Percentiles rank a stretch among this genome's conserved stretches.
Evolutionary conservation across 2,888 invertebrate genomes (phyloP).

Genomic region (Torymus texanus): DNA sequence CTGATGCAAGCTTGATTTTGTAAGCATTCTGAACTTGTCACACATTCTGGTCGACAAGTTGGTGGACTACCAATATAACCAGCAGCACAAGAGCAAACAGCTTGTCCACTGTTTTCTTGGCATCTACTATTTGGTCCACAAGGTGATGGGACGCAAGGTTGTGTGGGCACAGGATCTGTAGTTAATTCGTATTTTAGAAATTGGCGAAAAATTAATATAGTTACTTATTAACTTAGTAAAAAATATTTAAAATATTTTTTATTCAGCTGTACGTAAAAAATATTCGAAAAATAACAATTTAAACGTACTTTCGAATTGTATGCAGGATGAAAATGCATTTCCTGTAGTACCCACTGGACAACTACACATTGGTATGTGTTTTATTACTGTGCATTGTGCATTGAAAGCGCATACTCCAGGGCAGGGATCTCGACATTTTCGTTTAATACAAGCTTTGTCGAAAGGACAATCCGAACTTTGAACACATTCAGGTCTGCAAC

Average conservation of each 20-base stretch:
- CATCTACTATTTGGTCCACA: conserved; percentile 76
- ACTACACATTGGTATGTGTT: conserved; percentile 81
- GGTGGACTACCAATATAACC: conserved; percentile 85
- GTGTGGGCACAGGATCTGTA: conserved; percentile 39
- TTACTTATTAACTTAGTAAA: conserved; percentile 71
- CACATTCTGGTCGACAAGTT: conserved; percentile 78
- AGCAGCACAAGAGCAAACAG: conserved; percentile 78
- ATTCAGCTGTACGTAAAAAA: not conserved
- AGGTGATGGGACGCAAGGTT: conserved; percentile 74
- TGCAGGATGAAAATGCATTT: conserved; percentile 78
- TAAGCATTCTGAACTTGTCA: conserved; percentile 77
- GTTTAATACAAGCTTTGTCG: conserved; percentile 78
- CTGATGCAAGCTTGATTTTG: conserved; percentile 77
- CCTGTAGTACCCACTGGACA: conserved; percentile 80
- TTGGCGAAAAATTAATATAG: conserved; percentile 55
- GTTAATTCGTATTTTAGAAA: not conserved
- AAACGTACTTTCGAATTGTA: conserved; percentile 68
- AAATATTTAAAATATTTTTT: not conserved
- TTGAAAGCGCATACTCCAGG: conserved; percentile 78
- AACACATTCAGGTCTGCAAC: conserved; percentile 79
- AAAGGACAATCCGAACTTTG: conserved; percentile 77
- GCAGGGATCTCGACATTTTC: conserved; percentile 78
- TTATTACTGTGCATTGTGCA: conserved; percentile 81
- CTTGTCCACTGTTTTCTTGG: conserved; percentile 74
- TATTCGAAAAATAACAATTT: not conserved